A percentile compares a stretch with the other conserved stretches of the same genome.
Evolutionary conservation across 2,797 vertebrate genomes (phyloP).

Genomic region (Lacerta agilis): DNA sequence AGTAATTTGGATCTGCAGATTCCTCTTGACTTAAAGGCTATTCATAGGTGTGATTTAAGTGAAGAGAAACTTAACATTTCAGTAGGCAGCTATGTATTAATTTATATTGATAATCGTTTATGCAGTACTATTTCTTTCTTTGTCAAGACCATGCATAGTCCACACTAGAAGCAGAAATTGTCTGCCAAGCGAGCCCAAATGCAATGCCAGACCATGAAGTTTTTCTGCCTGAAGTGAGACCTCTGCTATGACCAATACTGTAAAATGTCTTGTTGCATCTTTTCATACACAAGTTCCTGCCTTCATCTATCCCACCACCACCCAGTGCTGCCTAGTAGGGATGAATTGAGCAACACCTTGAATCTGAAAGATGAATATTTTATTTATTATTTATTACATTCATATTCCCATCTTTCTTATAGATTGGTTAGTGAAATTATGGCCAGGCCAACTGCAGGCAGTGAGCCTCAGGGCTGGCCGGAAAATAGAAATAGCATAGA

Average conservation of each 20-base stretch:
- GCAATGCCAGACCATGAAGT: not conserved
- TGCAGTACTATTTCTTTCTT: too few species aligned
- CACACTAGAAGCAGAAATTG: not conserved
- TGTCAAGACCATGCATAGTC: too few species aligned
- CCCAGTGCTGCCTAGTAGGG: too few species aligned
- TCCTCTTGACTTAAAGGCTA: not conserved
- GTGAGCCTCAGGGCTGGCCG: too few species aligned
- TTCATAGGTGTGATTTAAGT: constrained; percentile 1
- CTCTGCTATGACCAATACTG: not conserved
- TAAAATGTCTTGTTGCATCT: not conserved
- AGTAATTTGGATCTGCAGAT: not conserved
- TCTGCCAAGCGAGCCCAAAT: not conserved
- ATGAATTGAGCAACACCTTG: not conserved
- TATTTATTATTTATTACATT: not conserved
- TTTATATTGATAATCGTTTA: not conserved
- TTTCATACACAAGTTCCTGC: not conserved
- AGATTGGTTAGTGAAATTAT: not conserved
- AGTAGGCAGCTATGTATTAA: not conserved
- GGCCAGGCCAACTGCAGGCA: too few species aligned
- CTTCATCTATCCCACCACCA: not conserved
- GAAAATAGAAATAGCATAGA: too few species aligned
- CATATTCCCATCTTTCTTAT: not conserved
- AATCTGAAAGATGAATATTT: not conserved
- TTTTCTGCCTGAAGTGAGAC: not conserved
- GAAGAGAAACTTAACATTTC: not conserved